These are phyloP conservation scores for Plutomurus gul DNA, from an alignment of 1,140 invertebrate species.

Conservation along the genomic window DNA sequence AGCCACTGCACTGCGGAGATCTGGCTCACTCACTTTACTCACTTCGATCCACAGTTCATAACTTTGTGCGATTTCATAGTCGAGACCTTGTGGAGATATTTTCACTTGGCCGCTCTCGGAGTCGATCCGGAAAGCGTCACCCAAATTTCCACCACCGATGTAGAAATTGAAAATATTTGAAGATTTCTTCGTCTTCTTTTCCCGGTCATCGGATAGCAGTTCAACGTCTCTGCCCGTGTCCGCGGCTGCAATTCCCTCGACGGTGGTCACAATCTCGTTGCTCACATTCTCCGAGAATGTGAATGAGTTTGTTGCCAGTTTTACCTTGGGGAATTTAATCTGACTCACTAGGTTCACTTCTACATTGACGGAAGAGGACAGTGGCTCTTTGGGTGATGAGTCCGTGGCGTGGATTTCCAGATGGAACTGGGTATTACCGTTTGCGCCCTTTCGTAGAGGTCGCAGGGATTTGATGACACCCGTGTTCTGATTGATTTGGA, in stretches of 20 bases:
- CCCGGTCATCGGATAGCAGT: slow-evolving; percentile 57
- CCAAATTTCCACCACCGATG: slow-evolving; percentile 89
- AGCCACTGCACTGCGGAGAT: slow-evolving; percentile 70
- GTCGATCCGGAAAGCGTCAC: slow-evolving; percentile 81
- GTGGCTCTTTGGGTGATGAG: slow-evolving; percentile 64
- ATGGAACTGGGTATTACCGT: slow-evolving; percentile 62
- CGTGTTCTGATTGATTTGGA: slow-evolving; percentile 74
- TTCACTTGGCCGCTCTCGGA: slow-evolving; percentile 75
- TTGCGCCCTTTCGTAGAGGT: slow-evolving; percentile 59
- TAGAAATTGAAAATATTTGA: slow-evolving; percentile 71
- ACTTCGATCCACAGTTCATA: slow-evolving; percentile 95
- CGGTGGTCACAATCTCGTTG: slow-evolving; percentile 57
- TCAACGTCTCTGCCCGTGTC: slow-evolving; percentile 48
- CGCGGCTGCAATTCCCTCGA: slow-evolving; percentile 69
- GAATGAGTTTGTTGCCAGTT: slow-evolving; percentile 70
- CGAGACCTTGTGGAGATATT: slow-evolving; percentile 75
- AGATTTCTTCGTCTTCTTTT: slow-evolving; percentile 68
- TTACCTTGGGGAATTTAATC: slow-evolving; percentile 75
- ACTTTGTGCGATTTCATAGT: slow-evolving; percentile 81
- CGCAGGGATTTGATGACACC: slow-evolving; percentile 78
- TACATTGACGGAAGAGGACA: slow-evolving; percentile 70
- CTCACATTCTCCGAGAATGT: slow-evolving; percentile 77
- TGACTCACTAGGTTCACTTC: slow-evolving; percentile 72
- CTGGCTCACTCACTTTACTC: slow-evolving; percentile 77
- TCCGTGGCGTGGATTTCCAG: slow-evolving; percentile 71